Evolutionary conservation across 2,113 vertebrate genomes (phyloP).

Genomic region (Sinocyclocheilus anshuiensis): DNA sequence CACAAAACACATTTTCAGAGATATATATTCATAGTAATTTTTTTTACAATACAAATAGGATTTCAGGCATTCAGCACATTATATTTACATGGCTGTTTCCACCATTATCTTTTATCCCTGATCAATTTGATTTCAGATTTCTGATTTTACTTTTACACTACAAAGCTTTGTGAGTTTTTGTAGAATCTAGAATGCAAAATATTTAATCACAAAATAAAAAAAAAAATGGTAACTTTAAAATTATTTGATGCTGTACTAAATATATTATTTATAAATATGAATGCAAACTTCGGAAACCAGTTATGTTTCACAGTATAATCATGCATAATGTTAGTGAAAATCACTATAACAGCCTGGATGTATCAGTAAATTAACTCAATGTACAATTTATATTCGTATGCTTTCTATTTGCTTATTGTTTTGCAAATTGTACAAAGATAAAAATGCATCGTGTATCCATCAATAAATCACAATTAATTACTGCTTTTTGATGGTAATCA

Average conservation of each 20-base stretch:
- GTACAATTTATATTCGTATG: background rate
- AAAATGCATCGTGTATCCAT: background rate
- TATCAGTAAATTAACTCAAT: background rate
- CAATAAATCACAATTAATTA: background rate
- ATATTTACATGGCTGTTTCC: constrained; percentile 33
- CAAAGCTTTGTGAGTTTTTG: background rate
- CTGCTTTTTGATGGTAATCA: no score
- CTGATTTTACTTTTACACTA: background rate
- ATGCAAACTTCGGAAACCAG: background rate
- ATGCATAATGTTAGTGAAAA: background rate
- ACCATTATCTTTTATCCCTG: background rate
- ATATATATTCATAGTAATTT: background rate
- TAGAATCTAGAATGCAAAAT: background rate
- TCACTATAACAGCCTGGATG: background rate
- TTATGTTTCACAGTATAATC: constrained; percentile 19
- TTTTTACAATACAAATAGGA: background rate
- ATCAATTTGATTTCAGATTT: background rate
- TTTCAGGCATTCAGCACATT: constrained; percentile 4
- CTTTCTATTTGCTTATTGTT: background rate
- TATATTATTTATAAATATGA: no score
- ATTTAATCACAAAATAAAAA: background rate
- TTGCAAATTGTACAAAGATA: no score
- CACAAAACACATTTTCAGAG: background rate
- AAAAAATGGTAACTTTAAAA: background rate
- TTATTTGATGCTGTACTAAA: background rate